These are phyloP conservation scores for Chymomyza caudatula DNA, from an alignment of 2,888 invertebrate genomes.

Conservation along the genomic window DNA sequence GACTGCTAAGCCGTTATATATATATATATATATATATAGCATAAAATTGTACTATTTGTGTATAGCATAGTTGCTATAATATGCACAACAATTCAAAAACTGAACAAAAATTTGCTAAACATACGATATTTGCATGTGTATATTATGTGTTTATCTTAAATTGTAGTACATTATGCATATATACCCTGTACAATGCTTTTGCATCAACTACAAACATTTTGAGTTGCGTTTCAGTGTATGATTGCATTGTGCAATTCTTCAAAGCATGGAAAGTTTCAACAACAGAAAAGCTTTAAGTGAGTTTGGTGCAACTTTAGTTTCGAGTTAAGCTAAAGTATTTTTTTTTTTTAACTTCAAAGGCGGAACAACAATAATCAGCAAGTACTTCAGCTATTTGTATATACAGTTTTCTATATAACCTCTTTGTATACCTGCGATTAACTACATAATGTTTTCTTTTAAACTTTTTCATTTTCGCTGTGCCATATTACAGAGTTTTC, in stretches of 20 bases:
- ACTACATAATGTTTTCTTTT: constrained; percentile 54
- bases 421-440: constrained; percentile 71
- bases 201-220: constrained; percentile 16
- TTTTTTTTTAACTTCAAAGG: constrained; percentile 15
- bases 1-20: constrained; percentile 40
- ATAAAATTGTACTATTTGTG: constrained; percentile 26
- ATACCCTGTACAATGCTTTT: constrained; percentile 66
- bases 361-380: constrained; percentile 65
- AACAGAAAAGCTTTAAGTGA: constrained; percentile 15
- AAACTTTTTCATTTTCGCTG: constrained; percentile 32
- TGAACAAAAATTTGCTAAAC: constrained; percentile 37
- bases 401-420: constrained; percentile 64
- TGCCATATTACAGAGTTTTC: constrained; percentile 19
- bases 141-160: neutral
- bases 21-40: constrained; percentile 36
- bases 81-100: constrained; percentile 51
- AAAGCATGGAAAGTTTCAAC: constrained; percentile 43
- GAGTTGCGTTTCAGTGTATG: constrained; percentile 37
- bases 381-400: constrained; percentile 73
- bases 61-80: constrained; percentile 28
- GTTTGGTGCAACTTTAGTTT: constrained; percentile 5
- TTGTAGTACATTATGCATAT: neutral
- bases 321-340: neutral
- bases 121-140: neutral
- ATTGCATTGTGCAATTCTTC: constrained; percentile 74